A percentile compares a stretch with the other conserved stretches of the same genome.
Conservation (phyloP, 2,113 vertebrate genomes). For the Petrocephalus zakoni region DNA sequence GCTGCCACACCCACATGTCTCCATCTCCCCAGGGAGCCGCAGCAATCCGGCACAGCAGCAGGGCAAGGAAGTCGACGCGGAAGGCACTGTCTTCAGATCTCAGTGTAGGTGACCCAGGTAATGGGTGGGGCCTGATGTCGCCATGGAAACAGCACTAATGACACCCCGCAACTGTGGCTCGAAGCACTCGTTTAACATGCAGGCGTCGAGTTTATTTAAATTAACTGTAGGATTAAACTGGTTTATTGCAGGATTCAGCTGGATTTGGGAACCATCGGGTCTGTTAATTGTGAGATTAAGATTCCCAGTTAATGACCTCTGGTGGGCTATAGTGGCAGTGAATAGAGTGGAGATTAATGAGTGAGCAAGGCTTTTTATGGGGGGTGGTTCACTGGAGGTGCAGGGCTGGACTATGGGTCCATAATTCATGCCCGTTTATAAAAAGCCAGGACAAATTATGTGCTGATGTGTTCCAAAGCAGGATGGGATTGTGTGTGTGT, state of each 20-base stretch:
- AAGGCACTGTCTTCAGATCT: slow-evolving; percentile 87
- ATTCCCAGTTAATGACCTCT: background rate
- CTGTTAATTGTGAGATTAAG: slow-evolving; percentile 13
- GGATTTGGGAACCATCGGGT: background rate
- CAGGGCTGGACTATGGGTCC: slow-evolving; percentile 31
- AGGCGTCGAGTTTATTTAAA: background rate
- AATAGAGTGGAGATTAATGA: slow-evolving; percentile 28
- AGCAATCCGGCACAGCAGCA: slow-evolving; percentile 76
- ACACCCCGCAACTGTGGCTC: background rate
- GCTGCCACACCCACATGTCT: background rate
- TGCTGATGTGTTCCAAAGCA: slow-evolving; percentile 47
- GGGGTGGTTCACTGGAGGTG: background rate
- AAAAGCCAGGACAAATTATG: slow-evolving; percentile 23
- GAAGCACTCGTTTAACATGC: background rate
- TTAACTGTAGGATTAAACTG: background rate
- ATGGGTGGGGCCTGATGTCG: slow-evolving; percentile 30
- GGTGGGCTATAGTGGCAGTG: background rate
- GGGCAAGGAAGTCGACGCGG: slow-evolving; percentile 78
- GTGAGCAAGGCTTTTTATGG: slow-evolving; percentile 49
- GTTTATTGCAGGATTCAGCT: background rate
- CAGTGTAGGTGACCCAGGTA: slow-evolving; percentile 83
- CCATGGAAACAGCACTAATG: background rate
- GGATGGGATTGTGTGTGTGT: slow-evolving; percentile 16
- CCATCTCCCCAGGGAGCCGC: slow-evolving; percentile 70
- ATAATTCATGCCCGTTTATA: slow-evolving; percentile 45